A percentile compares a stretch with the other conserved stretches of the same genome.
These are phyloP conservation scores for Tamandua tetradactyla DNA, from an alignment of 2,797 vertebrate genomes.

Conservation along the genomic window DNA sequence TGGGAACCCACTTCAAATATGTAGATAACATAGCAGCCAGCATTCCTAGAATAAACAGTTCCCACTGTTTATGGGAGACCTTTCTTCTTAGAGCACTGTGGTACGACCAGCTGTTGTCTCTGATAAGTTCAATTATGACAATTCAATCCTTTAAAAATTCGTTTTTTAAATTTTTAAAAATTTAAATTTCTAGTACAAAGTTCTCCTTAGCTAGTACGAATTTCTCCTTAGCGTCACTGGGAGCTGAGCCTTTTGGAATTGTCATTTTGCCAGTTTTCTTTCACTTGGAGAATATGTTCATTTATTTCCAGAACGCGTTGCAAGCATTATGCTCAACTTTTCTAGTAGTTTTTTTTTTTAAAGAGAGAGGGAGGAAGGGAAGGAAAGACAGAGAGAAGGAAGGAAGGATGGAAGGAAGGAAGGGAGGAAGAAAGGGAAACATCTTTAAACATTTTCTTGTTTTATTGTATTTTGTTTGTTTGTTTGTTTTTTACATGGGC, in stretches of 20 bases:
- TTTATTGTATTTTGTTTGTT: no score
- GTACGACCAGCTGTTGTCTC: background rate
- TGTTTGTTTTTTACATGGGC: no score
- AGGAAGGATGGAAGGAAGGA: no score
- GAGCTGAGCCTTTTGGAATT: background rate
- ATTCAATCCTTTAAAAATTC: background rate
- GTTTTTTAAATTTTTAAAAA: no score
- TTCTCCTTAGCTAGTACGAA: conserved; percentile 6
- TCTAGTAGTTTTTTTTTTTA: no score
- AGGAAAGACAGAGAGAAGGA: no score
- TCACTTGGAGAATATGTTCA: background rate
- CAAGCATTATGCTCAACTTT: background rate
- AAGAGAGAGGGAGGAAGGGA: no score
- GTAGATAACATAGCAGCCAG: fast-evolving
- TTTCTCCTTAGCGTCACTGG: background rate
- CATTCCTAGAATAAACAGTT: background rate
- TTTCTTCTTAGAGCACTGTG: background rate
- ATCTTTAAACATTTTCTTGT: no score
- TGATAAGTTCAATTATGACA: background rate
- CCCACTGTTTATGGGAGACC: fast-evolving
- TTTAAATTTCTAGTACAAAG: no score
- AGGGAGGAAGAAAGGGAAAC: no score
- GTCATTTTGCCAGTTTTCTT: conserved; percentile 10
- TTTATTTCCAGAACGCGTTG: conserved; percentile 21
- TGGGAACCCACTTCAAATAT: background rate